These are phyloP conservation scores for Pocillopora damicornis DNA, from an alignment of 64 coral and sea anemone species.

Conservation along the genomic window DNA sequence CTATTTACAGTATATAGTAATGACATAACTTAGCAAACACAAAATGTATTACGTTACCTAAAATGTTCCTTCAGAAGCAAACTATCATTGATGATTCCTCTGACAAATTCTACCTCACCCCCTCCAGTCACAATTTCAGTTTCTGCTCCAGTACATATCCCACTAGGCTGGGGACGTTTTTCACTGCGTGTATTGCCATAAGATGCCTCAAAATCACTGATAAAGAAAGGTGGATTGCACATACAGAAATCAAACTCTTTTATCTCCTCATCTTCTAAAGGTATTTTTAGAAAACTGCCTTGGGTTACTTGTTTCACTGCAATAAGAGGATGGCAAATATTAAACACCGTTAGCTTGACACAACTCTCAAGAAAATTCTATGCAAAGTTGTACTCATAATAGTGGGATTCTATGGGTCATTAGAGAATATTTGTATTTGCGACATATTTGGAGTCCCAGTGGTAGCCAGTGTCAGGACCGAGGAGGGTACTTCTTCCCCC, in stretches of 20 bases:
- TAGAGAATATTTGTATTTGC: no score
- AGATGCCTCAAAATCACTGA: conserved; percentile 67
- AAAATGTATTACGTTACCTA: conserved; percentile 46
- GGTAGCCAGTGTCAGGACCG: no score
- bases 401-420: no score
- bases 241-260: conserved; percentile 81
- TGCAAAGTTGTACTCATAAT: no score
- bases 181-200: conserved; percentile 57
- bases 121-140: conserved; percentile 83
- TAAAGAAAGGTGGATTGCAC: conserved; percentile 98
- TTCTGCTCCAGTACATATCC: conserved; percentile 79
- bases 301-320: conserved; percentile 68
- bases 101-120: conserved; percentile 95
- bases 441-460: no score
- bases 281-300: conserved; percentile 48
- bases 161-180: conserved; percentile 73
- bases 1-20: no score
- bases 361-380: no score
- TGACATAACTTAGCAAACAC: not conserved
- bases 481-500: no score
- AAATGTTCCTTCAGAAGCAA: conserved; percentile 65
- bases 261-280: conserved; percentile 46
- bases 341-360: no score
- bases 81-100: conserved; percentile 89
- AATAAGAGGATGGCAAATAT: not conserved